These are phyloP conservation scores for Acanthoscelides obtectus DNA, from an alignment of 2,888 invertebrate species.

Conservation along the genomic window DNA sequence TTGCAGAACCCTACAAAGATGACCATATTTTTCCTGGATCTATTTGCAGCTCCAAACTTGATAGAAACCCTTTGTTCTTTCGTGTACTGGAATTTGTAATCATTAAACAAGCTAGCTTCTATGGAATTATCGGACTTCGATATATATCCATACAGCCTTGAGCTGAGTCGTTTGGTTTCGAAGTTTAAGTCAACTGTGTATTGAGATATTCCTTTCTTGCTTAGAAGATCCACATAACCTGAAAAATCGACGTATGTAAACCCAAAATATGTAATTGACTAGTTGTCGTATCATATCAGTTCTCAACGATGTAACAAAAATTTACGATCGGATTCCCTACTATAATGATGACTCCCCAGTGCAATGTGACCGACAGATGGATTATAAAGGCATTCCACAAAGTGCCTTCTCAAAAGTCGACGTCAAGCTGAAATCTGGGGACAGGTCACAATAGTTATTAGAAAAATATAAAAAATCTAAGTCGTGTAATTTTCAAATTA, in stretches of 20 bases:
- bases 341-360: too few species aligned
- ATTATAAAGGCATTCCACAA: too few species aligned
- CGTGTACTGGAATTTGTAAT: conserved; percentile 61
- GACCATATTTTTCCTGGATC: conserved; percentile 54
- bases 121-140: conserved; percentile 41
- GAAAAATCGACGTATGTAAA: conserved; percentile 28
- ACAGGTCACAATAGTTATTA: too few species aligned
- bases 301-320: too few species aligned
- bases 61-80: conserved; percentile 54
- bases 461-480: too few species aligned
- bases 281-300: too few species aligned
- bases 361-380: too few species aligned
- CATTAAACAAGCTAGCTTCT: conserved; percentile 59
- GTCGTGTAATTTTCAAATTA: too few species aligned
- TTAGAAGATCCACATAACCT: conserved; percentile 58
- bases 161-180: conserved; percentile 71
- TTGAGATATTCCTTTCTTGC: conserved; percentile 68
- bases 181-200: conserved; percentile 72
- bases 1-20: conserved; percentile 62
- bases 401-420: too few species aligned
- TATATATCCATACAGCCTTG: conserved; percentile 70
- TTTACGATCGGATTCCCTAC: too few species aligned
- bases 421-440: too few species aligned
- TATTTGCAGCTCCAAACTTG: conserved; percentile 50
- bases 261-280: too few species aligned